Conservation (phyloP, 2,113 vertebrate species). For the Plectropomus leopardus region DNA sequence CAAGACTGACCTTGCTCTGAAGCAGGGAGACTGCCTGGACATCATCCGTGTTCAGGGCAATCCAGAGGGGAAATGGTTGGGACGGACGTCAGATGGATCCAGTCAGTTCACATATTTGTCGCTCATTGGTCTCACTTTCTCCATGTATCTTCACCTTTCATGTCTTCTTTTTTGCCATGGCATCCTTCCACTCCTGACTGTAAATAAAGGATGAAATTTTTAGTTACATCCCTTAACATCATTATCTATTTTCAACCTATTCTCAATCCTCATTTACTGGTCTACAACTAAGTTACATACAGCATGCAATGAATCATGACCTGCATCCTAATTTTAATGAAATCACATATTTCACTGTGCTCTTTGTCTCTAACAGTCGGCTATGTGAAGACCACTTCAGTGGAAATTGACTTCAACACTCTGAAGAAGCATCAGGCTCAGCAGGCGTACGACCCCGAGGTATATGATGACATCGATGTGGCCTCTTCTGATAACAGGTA, state of each 20-base stretch:
- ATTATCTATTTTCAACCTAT: neutral
- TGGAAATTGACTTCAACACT: slow-evolving; percentile 91
- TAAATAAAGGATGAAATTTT: neutral
- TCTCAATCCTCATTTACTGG: neutral
- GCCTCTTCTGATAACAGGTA: slow-evolving; percentile 81
- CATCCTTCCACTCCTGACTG: neutral
- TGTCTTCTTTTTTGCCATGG: neutral
- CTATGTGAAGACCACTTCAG: slow-evolving; percentile 92
- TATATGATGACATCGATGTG: slow-evolving; percentile 93
- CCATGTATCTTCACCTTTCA: no score
- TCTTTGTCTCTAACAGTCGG: slow-evolving; percentile 85
- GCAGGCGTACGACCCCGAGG: slow-evolving; percentile 84
- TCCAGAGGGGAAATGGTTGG: slow-evolving; percentile 95
- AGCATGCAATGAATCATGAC: neutral
- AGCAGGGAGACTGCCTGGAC: slow-evolving; percentile 91
- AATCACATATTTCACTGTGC: neutral
- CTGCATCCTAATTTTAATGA: neutral
- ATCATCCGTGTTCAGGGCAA: slow-evolving; percentile 93
- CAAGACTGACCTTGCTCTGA: slow-evolving; percentile 90
- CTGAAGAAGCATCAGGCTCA: slow-evolving; percentile 80
- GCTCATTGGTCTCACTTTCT: neutral
- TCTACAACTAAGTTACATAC: neutral
- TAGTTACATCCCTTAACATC: neutral
- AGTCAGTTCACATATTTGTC: slow-evolving; percentile 82
- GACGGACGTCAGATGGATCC: slow-evolving; percentile 85